A percentile compares a stretch with the other conserved stretches of the same genome.
phyloP scores from a whole-genome alignment of 2,113 vertebrate genomes.

The Pelmatolapia mariae region DNA sequence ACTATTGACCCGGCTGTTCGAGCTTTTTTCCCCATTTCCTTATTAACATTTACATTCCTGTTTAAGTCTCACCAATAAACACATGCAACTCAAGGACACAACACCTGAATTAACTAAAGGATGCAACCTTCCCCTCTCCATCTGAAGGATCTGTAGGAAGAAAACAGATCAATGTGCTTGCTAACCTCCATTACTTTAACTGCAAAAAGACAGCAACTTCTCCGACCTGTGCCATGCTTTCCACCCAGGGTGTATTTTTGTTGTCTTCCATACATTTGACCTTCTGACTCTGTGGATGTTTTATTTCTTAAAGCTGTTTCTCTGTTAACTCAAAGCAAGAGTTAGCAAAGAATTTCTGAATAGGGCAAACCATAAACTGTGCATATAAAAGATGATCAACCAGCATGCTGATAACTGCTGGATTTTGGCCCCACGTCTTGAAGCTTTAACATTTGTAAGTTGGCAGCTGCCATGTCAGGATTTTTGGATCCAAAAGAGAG shows the following conservation, averaged over 20 bases:
- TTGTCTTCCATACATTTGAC: neutral
- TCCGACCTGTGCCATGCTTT: neutral
- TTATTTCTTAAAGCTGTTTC: neutral
- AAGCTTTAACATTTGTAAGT: neutral
- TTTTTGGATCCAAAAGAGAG: neutral
- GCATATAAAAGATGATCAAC: neutral
- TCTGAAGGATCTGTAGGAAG: neutral
- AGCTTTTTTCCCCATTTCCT: neutral
- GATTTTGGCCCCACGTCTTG: neutral
- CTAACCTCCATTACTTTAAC: neutral
- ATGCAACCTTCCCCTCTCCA: neutral
- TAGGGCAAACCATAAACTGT: neutral
- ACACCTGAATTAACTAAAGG: neutral
- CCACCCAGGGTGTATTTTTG: neutral
- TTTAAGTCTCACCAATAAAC: neutral
- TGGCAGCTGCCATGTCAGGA: neutral
- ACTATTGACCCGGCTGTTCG: neutral
- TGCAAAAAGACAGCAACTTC: neutral
- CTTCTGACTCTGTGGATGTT: neutral
- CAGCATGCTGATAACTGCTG: neutral
- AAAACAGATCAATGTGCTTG: slow-evolving; percentile 6
- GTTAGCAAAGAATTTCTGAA: neutral
- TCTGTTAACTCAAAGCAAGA: neutral
- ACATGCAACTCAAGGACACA: neutral
- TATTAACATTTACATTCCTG: neutral